A percentile compares a stretch with the other conserved stretches of the same genome.
Conservation (phyloP, 2,113 vertebrate genomes). For the Clarias batrachus region DNA sequence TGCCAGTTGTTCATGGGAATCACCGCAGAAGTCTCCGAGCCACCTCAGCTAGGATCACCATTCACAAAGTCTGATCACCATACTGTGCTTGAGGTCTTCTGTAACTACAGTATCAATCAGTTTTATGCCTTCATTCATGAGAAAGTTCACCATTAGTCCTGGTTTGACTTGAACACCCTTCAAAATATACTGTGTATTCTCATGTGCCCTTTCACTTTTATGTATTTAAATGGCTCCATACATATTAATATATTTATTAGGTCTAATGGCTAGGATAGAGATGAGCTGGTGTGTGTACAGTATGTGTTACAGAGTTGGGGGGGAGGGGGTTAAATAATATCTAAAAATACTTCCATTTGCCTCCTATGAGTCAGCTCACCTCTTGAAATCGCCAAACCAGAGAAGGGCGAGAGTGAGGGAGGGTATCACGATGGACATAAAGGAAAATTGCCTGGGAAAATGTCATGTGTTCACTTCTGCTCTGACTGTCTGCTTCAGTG, state of each 20-base stretch:
- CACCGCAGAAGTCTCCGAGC: no score
- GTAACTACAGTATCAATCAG: no score
- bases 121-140: no score
- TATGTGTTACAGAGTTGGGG: background rate
- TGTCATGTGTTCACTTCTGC: constrained; percentile 53
- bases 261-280: constrained; percentile 12
- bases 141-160: no score
- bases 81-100: no score
- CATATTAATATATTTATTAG: constrained; percentile 26
- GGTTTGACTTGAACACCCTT: no score
- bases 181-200: background rate
- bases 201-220: background rate
- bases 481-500: constrained; percentile 28
- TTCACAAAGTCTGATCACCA: no score
- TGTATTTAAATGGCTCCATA: background rate
- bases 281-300: background rate
- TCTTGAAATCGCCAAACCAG: constrained; percentile 33
- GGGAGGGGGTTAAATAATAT: constrained; percentile 39
- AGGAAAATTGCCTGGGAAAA: constrained; percentile 59
- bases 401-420: constrained; percentile 13
- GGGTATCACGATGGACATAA: constrained; percentile 47
- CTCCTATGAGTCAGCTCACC: constrained; percentile 41
- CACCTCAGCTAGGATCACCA: no score
- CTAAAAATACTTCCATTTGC: constrained; percentile 46
- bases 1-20: no score